Conservation (phyloP, 1,140 invertebrate species). For the Cephus cinctus region DNA sequence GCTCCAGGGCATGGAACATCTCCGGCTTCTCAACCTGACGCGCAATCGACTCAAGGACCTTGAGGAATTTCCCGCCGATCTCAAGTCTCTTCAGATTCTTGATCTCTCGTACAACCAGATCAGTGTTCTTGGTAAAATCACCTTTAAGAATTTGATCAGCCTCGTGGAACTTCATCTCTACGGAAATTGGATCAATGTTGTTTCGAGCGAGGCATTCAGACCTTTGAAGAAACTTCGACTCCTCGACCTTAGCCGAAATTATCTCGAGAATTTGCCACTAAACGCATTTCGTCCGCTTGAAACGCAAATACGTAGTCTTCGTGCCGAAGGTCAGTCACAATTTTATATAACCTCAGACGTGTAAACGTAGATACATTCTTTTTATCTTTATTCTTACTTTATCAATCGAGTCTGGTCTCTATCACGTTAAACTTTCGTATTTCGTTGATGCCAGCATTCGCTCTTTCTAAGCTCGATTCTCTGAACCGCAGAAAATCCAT, state of each 20-base stretch:
- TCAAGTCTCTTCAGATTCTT: constrained; percentile 73
- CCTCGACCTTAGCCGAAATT: constrained; percentile 83
- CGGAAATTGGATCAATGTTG: constrained; percentile 78
- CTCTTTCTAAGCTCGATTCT: background rate
- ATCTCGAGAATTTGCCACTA: constrained; percentile 76
- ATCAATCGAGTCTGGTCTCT: no score
- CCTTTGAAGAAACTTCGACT: constrained; percentile 75
- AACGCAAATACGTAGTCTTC: constrained; percentile 74
- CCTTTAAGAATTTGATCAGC: constrained; percentile 73
- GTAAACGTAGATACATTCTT: no score
- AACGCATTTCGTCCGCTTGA: constrained; percentile 76
- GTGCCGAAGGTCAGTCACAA: constrained; percentile 71
- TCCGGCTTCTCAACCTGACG: constrained; percentile 77
- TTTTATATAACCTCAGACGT: constrained; percentile 2
- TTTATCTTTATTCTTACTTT: no score
- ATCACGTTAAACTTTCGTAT: background rate
- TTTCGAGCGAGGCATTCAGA: constrained; percentile 77
- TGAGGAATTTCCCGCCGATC: constrained; percentile 78
- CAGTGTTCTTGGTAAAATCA: constrained; percentile 70
- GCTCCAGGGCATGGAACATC: constrained; percentile 72
- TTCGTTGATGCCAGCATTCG: background rate
- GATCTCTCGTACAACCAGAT: constrained; percentile 85
- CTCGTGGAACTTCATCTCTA: constrained; percentile 75
- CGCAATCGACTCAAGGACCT: constrained; percentile 79
- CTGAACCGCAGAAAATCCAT: constrained; percentile 71